These are phyloP conservation scores for Agrenia bidenticulata DNA, from an alignment of 2,888 invertebrate genomes.

Conservation along the genomic window DNA sequence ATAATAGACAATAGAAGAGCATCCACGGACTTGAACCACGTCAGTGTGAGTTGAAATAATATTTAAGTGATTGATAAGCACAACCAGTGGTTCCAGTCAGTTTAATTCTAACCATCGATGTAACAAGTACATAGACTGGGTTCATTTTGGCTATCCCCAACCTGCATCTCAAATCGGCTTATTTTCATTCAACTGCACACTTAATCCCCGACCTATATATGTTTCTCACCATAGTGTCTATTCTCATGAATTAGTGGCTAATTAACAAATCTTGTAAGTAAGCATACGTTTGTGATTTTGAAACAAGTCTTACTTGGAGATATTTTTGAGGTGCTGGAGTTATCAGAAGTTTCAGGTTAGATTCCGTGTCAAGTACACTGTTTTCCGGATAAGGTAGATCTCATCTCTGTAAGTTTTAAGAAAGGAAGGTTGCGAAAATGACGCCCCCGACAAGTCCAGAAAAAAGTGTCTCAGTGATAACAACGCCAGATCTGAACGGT, in stretches of 20 bases:
- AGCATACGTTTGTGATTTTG: no score
- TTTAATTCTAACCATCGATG: background rate
- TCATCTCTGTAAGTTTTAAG: no score
- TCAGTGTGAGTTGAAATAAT: slow-evolving; percentile 12
- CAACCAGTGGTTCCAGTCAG: background rate
- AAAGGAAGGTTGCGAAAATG: slow-evolving; percentile 13
- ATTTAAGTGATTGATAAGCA: slow-evolving; percentile 18
- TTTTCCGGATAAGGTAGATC: background rate
- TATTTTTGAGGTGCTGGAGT: no score
- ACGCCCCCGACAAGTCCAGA: slow-evolving; percentile 35
- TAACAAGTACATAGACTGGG: background rate
- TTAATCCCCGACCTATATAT: no score
- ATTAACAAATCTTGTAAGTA: no score
- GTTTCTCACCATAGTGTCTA: no score
- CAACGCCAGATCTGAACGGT: slow-evolving; percentile 35
- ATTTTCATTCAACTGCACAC: no score
- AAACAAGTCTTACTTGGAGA: no score
- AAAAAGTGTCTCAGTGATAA: slow-evolving; percentile 32
- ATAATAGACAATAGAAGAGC: slow-evolving; percentile 4
- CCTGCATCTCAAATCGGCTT: background rate
- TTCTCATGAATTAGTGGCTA: no score
- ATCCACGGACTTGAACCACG: background rate
- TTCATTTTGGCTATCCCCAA: background rate
- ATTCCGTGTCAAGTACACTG: background rate
- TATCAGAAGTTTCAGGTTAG: no score